A percentile compares a stretch with the other conserved stretches of the same genome.
phyloP scores from a whole-genome alignment of 2,888 invertebrate genomes.

The Lissonota sp. region DNA sequence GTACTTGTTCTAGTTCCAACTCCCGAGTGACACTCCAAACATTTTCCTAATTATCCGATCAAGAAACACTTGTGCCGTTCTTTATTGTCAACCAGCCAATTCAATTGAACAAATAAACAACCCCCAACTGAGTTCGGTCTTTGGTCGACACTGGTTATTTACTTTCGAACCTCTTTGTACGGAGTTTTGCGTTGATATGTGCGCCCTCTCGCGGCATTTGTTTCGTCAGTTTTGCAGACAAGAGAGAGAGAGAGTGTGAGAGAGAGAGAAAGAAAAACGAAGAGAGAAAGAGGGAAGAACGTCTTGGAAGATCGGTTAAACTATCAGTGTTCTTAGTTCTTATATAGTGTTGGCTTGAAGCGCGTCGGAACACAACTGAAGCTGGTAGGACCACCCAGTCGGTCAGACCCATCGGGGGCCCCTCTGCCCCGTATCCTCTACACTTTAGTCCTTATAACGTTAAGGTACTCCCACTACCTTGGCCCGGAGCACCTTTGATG shows the following conservation, averaged over 20 bases:
- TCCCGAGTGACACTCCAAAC: background rate
- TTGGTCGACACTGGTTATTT: background rate
- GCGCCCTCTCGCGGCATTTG: slow-evolving; percentile 38
- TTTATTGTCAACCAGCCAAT: no score
- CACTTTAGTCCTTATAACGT: slow-evolving; percentile 80
- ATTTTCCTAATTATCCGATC: background rate
- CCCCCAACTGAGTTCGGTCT: background rate
- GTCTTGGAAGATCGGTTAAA: slow-evolving; percentile 68
- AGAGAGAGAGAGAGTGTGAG: background rate
- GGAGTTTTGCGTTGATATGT: slow-evolving; percentile 7
- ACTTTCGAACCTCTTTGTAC: background rate
- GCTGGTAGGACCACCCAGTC: slow-evolving; percentile 84
- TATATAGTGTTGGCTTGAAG: slow-evolving; percentile 81
- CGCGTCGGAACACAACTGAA: slow-evolving; percentile 84
- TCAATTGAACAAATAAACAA: no score
- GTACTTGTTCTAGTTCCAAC: background rate
- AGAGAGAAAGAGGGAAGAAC: slow-evolving; percentile 17
- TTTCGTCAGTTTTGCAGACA: background rate
- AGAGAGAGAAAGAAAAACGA: background rate
- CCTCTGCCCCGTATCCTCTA: slow-evolving; percentile 77
- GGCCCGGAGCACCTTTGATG: slow-evolving; percentile 61
- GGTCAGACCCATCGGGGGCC: slow-evolving; percentile 75
- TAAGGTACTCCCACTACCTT: slow-evolving; percentile 81
- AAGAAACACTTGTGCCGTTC: no score
- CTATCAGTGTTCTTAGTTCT: slow-evolving; percentile 51